Evolutionary conservation across 2,113 vertebrate species (phyloP).

Genomic region (Gnathonemus echidnorhynchus): DNA sequence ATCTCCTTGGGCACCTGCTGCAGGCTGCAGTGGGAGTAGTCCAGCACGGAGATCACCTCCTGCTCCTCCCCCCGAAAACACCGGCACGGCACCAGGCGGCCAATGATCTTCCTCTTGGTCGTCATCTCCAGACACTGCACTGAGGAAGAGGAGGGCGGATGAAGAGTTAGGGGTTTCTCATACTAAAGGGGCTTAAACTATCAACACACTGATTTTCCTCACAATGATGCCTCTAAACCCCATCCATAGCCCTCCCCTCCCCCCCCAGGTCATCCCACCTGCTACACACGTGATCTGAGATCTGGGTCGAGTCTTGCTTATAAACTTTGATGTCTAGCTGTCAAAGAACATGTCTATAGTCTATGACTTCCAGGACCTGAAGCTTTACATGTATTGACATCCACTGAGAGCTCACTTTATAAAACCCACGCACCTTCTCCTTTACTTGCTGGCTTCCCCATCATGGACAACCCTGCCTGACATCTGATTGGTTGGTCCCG

Average conservation of each 20-base stretch:
- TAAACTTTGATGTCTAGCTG: neutral
- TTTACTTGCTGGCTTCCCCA: neutral
- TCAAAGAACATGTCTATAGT: neutral
- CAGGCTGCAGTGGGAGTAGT: constrained; percentile 98
- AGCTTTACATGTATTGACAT: neutral
- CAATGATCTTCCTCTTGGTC: constrained; percentile 92
- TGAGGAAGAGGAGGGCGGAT: constrained; percentile 35
- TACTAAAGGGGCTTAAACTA: neutral
- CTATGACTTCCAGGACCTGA: neutral
- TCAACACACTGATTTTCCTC: neutral
- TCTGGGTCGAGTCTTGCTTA: neutral
- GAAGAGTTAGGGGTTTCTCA: neutral
- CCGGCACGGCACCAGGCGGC: constrained; percentile 95
- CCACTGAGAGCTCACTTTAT: neutral
- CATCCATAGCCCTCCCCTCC: neutral
- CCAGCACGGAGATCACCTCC: constrained; percentile 92
- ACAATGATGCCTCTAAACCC: neutral
- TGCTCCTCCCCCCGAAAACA: constrained; percentile 93
- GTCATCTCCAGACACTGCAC: constrained; percentile 99
- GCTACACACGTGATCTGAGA: neutral
- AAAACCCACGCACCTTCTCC: neutral
- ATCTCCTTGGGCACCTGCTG: constrained; percentile 99
- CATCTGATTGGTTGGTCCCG: too few species aligned
- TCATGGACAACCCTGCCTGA: neutral
- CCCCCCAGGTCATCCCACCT: neutral